Base-by-base conservation (phyloP, 2,797 vertebrate genomes). In the Notolabrus celidotus region DNA sequence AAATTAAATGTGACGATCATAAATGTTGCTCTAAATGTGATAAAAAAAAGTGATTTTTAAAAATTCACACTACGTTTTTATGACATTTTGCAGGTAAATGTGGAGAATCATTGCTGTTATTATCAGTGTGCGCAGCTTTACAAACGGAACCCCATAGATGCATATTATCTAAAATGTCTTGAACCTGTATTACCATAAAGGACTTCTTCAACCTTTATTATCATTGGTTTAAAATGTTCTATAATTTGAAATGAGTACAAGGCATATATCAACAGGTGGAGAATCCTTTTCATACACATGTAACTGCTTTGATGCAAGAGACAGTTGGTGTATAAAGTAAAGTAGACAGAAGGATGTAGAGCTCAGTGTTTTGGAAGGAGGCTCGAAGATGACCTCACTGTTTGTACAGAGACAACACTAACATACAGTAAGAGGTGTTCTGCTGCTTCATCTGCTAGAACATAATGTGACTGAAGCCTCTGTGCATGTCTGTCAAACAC, bases 381-480 rank as follows among this genome's bases (percentile, higher is more conserved):
- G 33, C 51, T 70, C 29, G 46, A 1, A 11, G 14, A 43, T 8
- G 19, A 0, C 20, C 23, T 17, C 59, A 34, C 2, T 49, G 34
- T 65, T 41, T 36, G 49, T 38, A 43, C 34, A 38, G 38, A 65
- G 39, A 57, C 17, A 65, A 23, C 54, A 54, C 33, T 49, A 19
- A 15, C 50, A 1, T 39, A 27, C 27, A 23, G 27, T 67, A 46
- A 57, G 41, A 47, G 42, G n/a, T 47, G 60, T 45, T 54, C 25
- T 20, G n/a, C 54, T 7, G 2, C 36, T 51, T 73, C 70, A 34
- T 64, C 43, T 55, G 20, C 33, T 46, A 33, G 25, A 56, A 22
- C 16, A 33, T 71, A 45, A 55, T 63, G 52, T 63, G 42, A 67
- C 19, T 58, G 41, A 45, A 63, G 42, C 23, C 29, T 71, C 4